A percentile compares a stretch with the other conserved stretches of the same genome.
Evolutionary conservation across 2,888 invertebrate genomes (phyloP).

Genomic region (Polylopha cassiicola): DNA sequence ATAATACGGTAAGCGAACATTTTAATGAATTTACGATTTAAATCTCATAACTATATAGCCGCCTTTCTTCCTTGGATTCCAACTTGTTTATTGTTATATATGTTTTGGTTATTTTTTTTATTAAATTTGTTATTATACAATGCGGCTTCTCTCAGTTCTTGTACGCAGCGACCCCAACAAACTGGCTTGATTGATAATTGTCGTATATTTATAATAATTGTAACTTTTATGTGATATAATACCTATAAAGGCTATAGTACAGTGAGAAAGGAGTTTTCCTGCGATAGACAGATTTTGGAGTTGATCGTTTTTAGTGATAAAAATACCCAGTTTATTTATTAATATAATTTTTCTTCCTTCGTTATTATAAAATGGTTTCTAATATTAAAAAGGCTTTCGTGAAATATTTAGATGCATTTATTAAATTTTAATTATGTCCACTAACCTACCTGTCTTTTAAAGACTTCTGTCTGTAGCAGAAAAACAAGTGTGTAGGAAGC

Average conservation of each 20-base stretch:
- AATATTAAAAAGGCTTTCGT: too few species aligned
- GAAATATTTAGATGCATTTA: too few species aligned
- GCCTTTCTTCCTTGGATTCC: slow-evolving; percentile 40
- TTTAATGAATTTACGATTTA: slow-evolving; percentile 37
- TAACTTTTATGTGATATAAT: slow-evolving; percentile 66
- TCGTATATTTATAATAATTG: slow-evolving; percentile 48
- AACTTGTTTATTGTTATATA: slow-evolving; percentile 35
- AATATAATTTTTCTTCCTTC: too few species aligned
- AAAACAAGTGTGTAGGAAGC: slow-evolving; percentile 41
- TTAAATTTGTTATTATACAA: slow-evolving; percentile 31
- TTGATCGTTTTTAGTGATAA: too few species aligned
- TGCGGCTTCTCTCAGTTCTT: slow-evolving; percentile 39
- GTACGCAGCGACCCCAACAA: slow-evolving; percentile 47
- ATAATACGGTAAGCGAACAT: slow-evolving; percentile 51
- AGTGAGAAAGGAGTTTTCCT: slow-evolving; percentile 42
- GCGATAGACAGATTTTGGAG: slow-evolving; percentile 18
- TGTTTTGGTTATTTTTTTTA: slow-evolving; percentile 33
- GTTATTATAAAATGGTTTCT: too few species aligned
- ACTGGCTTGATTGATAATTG: slow-evolving; percentile 41
- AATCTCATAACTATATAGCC: slow-evolving; percentile 52
- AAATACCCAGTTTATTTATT: background rate
- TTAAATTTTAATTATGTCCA: too few species aligned
- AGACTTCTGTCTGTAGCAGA: slow-evolving; percentile 39
- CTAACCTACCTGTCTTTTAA: too few species aligned
- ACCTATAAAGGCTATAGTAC: slow-evolving; percentile 54